Evolutionary conservation across 2,888 invertebrate species (phyloP), one percentile per base, ranked within the genome.

Genomic region (Cephonodes hylas): DNA sequence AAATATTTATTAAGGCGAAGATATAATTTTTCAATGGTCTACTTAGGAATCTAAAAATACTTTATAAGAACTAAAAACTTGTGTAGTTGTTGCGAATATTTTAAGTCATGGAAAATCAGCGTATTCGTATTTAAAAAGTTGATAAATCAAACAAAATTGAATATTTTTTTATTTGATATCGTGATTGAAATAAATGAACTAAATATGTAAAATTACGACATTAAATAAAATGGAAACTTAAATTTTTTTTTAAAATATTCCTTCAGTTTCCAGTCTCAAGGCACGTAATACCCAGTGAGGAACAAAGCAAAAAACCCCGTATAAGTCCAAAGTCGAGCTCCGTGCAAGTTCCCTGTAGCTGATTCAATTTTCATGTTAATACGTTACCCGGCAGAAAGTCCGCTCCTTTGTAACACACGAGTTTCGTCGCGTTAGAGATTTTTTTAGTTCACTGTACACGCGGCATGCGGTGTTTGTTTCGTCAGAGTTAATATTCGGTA

Each of bases 311-410:
- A 64, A 60, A 15, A 59, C 22, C 27, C 58, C 42, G 66, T 64
- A 69, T 64, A 75, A 72, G 72, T 72, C 70, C 67, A 63, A 67
- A 76, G 77, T 80, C 71, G 72, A 81, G 44, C 20, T 53, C 74
- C 64, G 69, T 63, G 68, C 71, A 77, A 82, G 80, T 83, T 79
- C 72, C 64, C 75, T 75, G 79, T 78, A 78, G 77, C 79, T 84
- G 85, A 88, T 88, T 88, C 84, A 84, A 86, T 88, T 86, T 85
- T 80, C 85, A 86, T 86, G 85, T 86, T 88, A 88, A 88, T 88
- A 83, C 78, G 70, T 71, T 76, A 77, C 75, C 18, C 53, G 79
- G 76, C 76, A 76, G 77, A 79, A 76, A 79, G 77, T 76, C 75
- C 62, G 72, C 18, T 53, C 75, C 77, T 82, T 83, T 83, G 81